Conservation (phyloP, 2,888 invertebrate species). For the Yponomeuta sedellus region DNA sequence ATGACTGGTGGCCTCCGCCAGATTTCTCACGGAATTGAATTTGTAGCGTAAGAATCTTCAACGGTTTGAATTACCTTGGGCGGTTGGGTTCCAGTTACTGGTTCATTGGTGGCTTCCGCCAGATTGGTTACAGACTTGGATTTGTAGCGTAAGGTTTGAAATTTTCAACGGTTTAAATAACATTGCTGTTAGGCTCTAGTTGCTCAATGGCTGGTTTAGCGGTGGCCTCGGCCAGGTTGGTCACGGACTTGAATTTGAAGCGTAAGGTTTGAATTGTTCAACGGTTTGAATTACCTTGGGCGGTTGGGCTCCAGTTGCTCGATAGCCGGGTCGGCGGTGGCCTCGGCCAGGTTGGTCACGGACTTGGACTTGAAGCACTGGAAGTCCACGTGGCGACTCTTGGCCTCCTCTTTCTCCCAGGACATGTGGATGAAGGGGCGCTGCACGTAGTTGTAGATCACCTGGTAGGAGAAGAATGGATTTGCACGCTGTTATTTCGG, state of each 20-base stretch:
- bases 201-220: too few species aligned
- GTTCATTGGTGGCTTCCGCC: too few species aligned
- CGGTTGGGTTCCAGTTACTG: too few species aligned
- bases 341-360: conserved; percentile 96
- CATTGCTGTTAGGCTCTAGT: too few species aligned
- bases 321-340: conserved; percentile 91
- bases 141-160: too few species aligned
- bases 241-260: too few species aligned
- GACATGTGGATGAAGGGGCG: conserved; percentile 99
- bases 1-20: conserved; percentile 92
- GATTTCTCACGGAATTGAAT: conserved; percentile 97
- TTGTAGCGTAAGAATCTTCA: conserved; percentile 89
- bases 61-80: too few species aligned
- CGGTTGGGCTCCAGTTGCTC: conserved; percentile 79
- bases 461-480: conserved; percentile 23
- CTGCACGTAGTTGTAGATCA: conserved; percentile 99
- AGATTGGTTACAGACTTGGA: too few species aligned
- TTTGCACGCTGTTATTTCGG: too few species aligned
- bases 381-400: conserved; percentile 98
- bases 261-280: too few species aligned
- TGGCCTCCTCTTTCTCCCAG: conserved; percentile 99
- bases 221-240: too few species aligned
- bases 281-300: conserved; percentile 28
- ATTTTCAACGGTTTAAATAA: too few species aligned
- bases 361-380: conserved; percentile 99